These are phyloP conservation scores for Amiota minor DNA, from an alignment of 2,888 invertebrate species.

Conservation along the genomic window DNA sequence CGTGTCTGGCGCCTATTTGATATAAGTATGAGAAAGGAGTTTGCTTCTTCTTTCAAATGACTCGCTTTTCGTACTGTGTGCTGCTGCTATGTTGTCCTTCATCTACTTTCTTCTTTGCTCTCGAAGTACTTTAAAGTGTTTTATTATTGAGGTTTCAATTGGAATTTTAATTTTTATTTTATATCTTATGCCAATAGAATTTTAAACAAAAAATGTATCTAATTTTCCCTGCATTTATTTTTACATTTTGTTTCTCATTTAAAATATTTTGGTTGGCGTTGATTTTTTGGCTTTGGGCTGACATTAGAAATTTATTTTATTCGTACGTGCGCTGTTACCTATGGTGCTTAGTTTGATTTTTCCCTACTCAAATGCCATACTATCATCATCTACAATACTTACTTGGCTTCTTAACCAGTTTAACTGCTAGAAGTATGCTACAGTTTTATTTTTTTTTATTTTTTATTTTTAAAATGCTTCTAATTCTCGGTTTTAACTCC, in stretches of 20 bases:
- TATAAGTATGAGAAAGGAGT: no score
- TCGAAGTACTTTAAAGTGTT: constrained; percentile 58
- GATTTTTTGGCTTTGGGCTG: constrained; percentile 9
- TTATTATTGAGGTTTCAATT: constrained; percentile 61
- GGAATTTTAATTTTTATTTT: constrained; percentile 66
- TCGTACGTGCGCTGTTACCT: constrained; percentile 47
- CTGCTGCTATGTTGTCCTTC: no score
- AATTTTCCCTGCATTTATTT: constrained; percentile 5
- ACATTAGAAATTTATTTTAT: constrained; percentile 56
- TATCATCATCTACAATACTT: neutral
- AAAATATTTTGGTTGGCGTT: constrained; percentile 9
- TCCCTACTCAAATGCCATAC: no score
- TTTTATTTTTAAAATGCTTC: neutral
- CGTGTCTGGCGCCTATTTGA: no score
- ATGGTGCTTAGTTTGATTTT: no score
- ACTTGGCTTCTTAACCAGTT: neutral
- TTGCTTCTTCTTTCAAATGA: no score
- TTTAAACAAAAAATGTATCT: constrained; percentile 47
- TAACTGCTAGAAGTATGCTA: no score
- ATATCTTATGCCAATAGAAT: constrained; percentile 62
- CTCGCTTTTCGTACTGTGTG: no score
- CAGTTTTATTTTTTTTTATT: neutral
- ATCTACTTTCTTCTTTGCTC: no score
- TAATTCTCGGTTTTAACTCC: neutral
- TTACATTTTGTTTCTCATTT: constrained; percentile 27